A percentile compares a stretch with the other conserved stretches of the same genome.
Evolutionary conservation across 2,113 vertebrate genomes (phyloP).

Genomic region (Phalacrocorax carbo): DNA sequence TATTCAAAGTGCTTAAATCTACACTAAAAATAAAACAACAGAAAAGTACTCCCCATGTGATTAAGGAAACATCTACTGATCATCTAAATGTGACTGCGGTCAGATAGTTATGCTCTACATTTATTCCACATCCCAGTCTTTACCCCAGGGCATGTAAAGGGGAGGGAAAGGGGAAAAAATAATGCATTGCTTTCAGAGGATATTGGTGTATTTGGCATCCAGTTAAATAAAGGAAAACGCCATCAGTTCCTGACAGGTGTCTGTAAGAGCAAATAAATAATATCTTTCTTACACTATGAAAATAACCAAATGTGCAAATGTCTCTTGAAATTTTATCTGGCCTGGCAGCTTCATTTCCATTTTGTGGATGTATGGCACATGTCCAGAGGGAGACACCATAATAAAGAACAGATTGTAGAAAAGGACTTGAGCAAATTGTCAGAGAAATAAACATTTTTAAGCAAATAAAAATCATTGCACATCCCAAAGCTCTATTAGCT

Average conservation of each 20-base stretch:
- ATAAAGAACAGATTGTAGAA: slow-evolving; percentile 57
- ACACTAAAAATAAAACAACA: slow-evolving; percentile 71
- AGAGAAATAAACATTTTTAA: slow-evolving; percentile 59
- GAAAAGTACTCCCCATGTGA: slow-evolving; percentile 63
- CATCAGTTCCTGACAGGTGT: slow-evolving; percentile 55
- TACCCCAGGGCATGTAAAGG: neutral
- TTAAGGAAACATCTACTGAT: slow-evolving; percentile 62
- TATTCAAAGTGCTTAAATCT: slow-evolving; percentile 81
- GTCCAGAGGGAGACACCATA: slow-evolving; percentile 40
- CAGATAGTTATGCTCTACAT: slow-evolving; percentile 54
- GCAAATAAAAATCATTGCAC: slow-evolving; percentile 50
- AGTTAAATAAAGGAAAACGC: slow-evolving; percentile 50
- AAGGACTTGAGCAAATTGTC: slow-evolving; percentile 48
- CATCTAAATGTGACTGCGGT: slow-evolving; percentile 48
- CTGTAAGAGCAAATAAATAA: slow-evolving; percentile 61
- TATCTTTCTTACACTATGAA: slow-evolving; percentile 43
- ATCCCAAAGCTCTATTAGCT: slow-evolving; percentile 50
- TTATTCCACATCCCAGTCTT: slow-evolving; percentile 60
- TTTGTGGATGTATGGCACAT: slow-evolving; percentile 54
- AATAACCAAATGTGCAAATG: slow-evolving; percentile 61
- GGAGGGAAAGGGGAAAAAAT: neutral
- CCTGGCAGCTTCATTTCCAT: slow-evolving; percentile 65
- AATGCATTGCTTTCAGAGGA: slow-evolving; percentile 52
- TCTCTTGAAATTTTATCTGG: slow-evolving; percentile 55
- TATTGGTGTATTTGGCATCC: slow-evolving; percentile 47